Base-by-base conservation (phyloP, 2,797 vertebrate genomes). In the Syngnathus acus region DNA sequence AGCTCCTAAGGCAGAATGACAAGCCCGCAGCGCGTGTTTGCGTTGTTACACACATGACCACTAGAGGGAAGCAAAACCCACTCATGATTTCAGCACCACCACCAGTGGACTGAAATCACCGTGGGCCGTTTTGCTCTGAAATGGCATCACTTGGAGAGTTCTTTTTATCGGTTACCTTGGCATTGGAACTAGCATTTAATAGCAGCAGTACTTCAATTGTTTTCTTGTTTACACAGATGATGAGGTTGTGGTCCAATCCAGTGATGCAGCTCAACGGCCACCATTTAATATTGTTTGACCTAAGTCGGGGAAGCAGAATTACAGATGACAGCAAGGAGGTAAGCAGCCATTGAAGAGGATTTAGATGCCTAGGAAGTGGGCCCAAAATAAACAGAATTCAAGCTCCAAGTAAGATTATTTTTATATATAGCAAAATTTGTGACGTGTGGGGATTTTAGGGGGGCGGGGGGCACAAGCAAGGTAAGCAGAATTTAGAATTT, bases 71-170 rank as follows among this genome's bases (percentile, higher is more conserved):
- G 86, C 62, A 78, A 79, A 65, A 38, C 51, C 10, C 23, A 26
- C 23, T 0, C 23, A 0, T 51, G 61, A 73, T 87, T 87, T 87
- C 83, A 88, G 86, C 79, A 86, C 82, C 86, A 84, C 72, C 1
- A 48, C 1, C 67, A 66, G 72, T 84, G 82, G 84, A 84, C 81
- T 72, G 37, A 80, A 59, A 59, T 70, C 59, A 66, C 62, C 3
- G 50, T 4, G n/a, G 8, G 8, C 50, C 4, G 4, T 9, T 51
- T 51, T 9, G 19, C 19, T 2, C 21, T 51, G 3, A n/a, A n/a
- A 58, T 3, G 9, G 32, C 54, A 57, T 10, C 26, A 57, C 10
- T 11, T 26, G 16, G n/a, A 0, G 14, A 21, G 17, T 9, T 39
- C 13, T 32, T 37, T 14, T 37, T 37, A 14, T 37, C 23, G 5